These are phyloP conservation scores for Girardinichthys multiradiatus DNA, from an alignment of 2,113 vertebrate species.

Conservation along the genomic window DNA sequence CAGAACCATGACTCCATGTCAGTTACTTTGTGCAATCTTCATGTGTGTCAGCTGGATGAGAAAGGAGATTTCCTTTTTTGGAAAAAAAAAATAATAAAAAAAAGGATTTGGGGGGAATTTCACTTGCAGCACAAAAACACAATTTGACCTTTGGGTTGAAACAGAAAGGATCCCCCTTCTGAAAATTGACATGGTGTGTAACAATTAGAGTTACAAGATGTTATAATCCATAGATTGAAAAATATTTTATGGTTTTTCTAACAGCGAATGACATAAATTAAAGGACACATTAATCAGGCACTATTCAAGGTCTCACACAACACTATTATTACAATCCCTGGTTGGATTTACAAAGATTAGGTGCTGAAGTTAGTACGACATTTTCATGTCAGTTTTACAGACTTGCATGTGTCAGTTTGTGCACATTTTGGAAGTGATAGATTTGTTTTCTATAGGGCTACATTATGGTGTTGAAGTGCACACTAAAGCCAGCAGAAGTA, in stretches of 20 bases:
- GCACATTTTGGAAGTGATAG: constrained; percentile 25
- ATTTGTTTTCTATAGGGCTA: constrained; percentile 2
- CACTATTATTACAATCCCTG: constrained; percentile 27
- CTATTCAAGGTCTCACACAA: constrained; percentile 29
- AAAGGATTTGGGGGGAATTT: constrained; percentile 27
- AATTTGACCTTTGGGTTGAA: constrained; percentile 57
- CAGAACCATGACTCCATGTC: constrained; percentile 46
- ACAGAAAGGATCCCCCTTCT: constrained; percentile 35
- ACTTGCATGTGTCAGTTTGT: constrained; percentile 27
- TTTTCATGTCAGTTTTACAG: constrained; percentile 29
- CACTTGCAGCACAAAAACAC: constrained; percentile 46
- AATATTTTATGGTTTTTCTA: constrained; percentile 10
- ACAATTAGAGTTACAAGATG: constrained; percentile 49
- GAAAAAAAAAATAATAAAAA: too few species aligned
- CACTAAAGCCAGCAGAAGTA: constrained; percentile 24
- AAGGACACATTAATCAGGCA: constrained; percentile 37
- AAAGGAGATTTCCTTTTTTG: too few species aligned
- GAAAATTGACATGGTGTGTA: constrained; percentile 58
- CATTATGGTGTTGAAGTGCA: constrained; percentile 1
- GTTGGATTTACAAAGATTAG: constrained; percentile 33
- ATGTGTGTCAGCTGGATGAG: constrained; percentile 42
- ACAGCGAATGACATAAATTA: constrained; percentile 43
- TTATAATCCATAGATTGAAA: constrained; percentile 50
- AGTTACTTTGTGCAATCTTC: constrained; percentile 60
- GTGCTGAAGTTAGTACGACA: constrained; percentile 21